phyloP scores from a whole-genome alignment of 2,797 vertebrate species.

The Pantherophis vulpinus region DNA sequence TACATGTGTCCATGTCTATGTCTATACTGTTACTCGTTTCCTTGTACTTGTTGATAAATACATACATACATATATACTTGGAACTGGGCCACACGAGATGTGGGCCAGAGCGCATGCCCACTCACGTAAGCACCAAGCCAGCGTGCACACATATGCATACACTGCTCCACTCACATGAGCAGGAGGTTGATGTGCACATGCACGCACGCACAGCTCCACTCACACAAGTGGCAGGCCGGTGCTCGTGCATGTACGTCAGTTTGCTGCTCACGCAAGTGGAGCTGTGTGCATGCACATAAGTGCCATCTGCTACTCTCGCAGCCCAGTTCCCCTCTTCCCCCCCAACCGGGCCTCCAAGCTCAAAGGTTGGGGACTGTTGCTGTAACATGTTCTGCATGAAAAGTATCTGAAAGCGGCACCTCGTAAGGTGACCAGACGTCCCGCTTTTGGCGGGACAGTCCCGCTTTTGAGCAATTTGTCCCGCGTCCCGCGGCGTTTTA shows the following conservation, averaged over 20 bases:
- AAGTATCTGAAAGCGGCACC: not conserved
- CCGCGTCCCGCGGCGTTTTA: no score
- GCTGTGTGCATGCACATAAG: no score
- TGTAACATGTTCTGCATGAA: not conserved
- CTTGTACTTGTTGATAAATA: no score
- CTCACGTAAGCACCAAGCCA: rapidly evolving
- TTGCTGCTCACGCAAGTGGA: no score
- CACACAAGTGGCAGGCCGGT: not conserved
- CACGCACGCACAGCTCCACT: not conserved
- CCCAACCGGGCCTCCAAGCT: not conserved
- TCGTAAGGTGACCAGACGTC: no score
- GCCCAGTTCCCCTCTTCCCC: not conserved
- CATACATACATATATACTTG: no score
- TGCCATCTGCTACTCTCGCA: rapidly evolving
- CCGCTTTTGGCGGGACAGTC: no score
- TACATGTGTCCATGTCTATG: no score
- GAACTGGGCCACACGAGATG: not conserved
- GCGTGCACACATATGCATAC: not conserved
- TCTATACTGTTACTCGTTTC: no score
- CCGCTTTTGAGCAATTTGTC: no score
- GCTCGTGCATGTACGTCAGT: not conserved
- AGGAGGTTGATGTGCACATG: rapidly evolving
- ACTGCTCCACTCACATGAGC: not conserved
- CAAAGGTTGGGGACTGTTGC: not conserved
- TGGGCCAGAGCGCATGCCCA: not conserved